A percentile compares a stretch with the other conserved stretches of the same genome.
Evolutionary conservation across 2,888 invertebrate species (phyloP).

Genomic region (Epicampocera succincta): DNA sequence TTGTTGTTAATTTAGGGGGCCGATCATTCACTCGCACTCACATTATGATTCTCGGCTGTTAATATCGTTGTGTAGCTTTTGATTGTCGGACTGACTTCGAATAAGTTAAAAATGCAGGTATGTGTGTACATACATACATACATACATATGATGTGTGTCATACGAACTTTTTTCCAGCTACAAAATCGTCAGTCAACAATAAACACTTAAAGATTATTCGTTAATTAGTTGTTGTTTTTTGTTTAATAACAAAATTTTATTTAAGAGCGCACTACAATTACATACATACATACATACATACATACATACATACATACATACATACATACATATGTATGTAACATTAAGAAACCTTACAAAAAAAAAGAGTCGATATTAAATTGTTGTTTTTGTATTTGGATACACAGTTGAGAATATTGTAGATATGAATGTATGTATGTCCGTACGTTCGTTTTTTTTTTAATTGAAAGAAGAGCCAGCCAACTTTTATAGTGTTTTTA

Average conservation of each 20-base stretch:
- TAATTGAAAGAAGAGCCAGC: constrained; percentile 40
- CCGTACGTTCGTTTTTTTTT: not conserved
- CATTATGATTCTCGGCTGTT: constrained; percentile 20
- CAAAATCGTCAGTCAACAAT: constrained; percentile 10
- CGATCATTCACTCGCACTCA: constrained; percentile 30
- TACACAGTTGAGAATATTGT: constrained; percentile 5
- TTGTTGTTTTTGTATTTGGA: constrained; percentile 19
- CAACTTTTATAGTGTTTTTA: constrained; percentile 24
- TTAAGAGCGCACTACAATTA: constrained; percentile 22
- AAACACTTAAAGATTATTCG: constrained; percentile 23
- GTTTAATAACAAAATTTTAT: not conserved
- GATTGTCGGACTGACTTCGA: not conserved
- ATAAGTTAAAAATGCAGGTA: constrained; percentile 51
- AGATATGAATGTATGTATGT: not conserved
- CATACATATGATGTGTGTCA: not conserved
- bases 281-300: too few species aligned
- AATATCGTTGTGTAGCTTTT: constrained; percentile 26
- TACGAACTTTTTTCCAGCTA: not conserved
- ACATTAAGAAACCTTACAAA: constrained; percentile 41
- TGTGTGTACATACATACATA: too few species aligned
- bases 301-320: too few species aligned
- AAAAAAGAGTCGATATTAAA: constrained; percentile 10
- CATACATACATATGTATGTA: too few species aligned
- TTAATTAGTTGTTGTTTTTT: constrained; percentile 17
- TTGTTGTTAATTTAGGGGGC: constrained; percentile 34